These are phyloP conservation scores for Talpa occidentalis DNA, from an alignment of 2,113 vertebrate genomes.

Conservation along the genomic window DNA sequence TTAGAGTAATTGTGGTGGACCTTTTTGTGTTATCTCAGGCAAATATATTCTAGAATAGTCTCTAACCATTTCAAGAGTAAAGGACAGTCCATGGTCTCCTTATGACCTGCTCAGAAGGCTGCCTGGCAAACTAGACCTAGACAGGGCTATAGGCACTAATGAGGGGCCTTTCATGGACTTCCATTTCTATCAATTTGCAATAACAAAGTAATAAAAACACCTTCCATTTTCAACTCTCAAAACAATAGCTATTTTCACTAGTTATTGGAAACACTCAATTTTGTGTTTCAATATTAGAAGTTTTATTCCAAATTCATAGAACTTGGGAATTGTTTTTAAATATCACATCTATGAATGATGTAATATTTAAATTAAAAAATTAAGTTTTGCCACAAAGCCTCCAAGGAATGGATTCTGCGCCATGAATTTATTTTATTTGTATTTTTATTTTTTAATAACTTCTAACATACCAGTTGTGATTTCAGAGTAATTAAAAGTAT, in stretches of 20 bases:
- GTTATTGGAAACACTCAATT: background rate
- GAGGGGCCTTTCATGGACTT: background rate
- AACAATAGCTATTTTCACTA: background rate
- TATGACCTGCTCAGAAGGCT: background rate
- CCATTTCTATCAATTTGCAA: background rate
- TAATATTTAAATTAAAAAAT: slow-evolving; percentile 12
- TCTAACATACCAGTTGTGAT: background rate
- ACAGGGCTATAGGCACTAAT: background rate
- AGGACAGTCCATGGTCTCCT: background rate
- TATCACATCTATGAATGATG: background rate
- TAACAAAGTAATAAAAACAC: background rate
- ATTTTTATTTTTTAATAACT: background rate
- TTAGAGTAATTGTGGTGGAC: background rate
- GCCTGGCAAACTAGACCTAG: background rate
- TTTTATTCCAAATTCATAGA: slow-evolving; percentile 7
- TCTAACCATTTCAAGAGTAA: background rate
- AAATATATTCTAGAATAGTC: background rate
- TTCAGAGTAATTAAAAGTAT: slow-evolving; percentile 1
- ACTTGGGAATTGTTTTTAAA: slow-evolving; percentile 18
- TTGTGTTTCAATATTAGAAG: background rate
- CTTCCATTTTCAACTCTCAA: slow-evolving; percentile 21
- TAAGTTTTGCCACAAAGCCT: slow-evolving; percentile 30
- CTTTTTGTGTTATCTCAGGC: background rate
- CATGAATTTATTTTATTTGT: background rate
- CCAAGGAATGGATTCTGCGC: background rate